Base-by-base conservation (phyloP, 2,797 vertebrate genomes). In the Hapalemur alaotrensis region DNA sequence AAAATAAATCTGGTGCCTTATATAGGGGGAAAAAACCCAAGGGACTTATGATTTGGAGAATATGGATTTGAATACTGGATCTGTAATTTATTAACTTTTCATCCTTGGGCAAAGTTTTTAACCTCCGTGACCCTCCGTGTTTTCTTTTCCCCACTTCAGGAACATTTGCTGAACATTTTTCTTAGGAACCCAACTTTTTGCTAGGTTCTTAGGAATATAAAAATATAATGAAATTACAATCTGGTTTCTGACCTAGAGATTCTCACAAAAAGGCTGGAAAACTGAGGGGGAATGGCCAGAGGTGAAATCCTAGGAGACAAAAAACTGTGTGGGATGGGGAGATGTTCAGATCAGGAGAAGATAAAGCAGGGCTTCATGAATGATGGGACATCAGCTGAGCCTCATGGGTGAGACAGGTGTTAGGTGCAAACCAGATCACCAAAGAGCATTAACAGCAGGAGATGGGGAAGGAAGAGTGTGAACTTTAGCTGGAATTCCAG, bases 51-150 rank as follows among this genome's bases (percentile, higher is more conserved):
- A 92, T 17, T 72, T 95, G 15, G 41, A 67, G 89, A 92, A 69
- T 48, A 70, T 75, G 41, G 28, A 87, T 96, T 72, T 91, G 35
- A 61, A 63, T 32, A 35, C 6, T 28, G 43, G 5, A 35, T 83
- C 57, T 67, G 30, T 50, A 17, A 73, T 94, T 95, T 89, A 86
- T 86, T 93, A 67, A 84, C 38, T 96, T 89, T 90, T 41, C 86
- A 43, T 25, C 73, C 43, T 81, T 73, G 50, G 80, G 28, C 50
- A 96, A 87, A 54, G 12, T 70, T 96, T 80, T 84, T 59, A 67
- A 84, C 32, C 25, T 90, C 23, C 67, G 14, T 75, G 52, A 81
- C 28, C 38, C 65, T 84, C 20, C 9, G 25, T 76, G n/a, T 83
- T 95, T 95, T 87, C 63, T 54, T 87, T 12, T 96, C n/a, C 20